Conservation (phyloP, 2,888 invertebrate species). For the Molorchus minor region DNA sequence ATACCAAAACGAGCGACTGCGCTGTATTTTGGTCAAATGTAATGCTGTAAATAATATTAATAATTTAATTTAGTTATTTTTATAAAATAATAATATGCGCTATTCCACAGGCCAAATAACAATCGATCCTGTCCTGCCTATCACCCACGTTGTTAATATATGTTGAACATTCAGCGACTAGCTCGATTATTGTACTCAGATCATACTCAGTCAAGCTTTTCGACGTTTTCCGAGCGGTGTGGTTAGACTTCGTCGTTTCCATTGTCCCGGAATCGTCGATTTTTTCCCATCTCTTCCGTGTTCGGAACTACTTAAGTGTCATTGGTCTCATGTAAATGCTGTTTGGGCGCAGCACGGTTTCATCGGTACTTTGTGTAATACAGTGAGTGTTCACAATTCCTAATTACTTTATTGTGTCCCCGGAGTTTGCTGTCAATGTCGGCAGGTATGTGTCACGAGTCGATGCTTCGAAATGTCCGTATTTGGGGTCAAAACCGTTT, state of each 20-base stretch:
- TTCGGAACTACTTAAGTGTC: conserved; percentile 2
- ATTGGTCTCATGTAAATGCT: neutral
- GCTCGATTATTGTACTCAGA: conserved; percentile 17
- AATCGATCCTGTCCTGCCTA: conserved; percentile 17
- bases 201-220: conserved; percentile 27
- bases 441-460: conserved; percentile 53
- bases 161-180: conserved; percentile 24
- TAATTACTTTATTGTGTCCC: conserved; percentile 49
- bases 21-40: no score
- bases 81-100: no score
- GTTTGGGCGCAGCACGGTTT: conserved; percentile 2
- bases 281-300: neutral
- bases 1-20: no score
- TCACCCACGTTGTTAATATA: conserved; percentile 24
- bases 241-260: neutral
- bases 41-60: no score
- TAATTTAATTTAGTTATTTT: no score
- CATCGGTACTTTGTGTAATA: conserved; percentile 11
- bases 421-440: conserved; percentile 60
- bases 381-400: conserved; percentile 45
- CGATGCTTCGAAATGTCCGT: conserved; percentile 24
- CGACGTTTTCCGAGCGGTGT: conserved; percentile 19
- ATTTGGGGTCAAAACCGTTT: conserved; percentile 25
- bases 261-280: conserved; percentile 3
- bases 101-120: neutral